phyloP scores from a whole-genome alignment of 1,140 invertebrate genomes.

The Drosophila bocki region DNA sequence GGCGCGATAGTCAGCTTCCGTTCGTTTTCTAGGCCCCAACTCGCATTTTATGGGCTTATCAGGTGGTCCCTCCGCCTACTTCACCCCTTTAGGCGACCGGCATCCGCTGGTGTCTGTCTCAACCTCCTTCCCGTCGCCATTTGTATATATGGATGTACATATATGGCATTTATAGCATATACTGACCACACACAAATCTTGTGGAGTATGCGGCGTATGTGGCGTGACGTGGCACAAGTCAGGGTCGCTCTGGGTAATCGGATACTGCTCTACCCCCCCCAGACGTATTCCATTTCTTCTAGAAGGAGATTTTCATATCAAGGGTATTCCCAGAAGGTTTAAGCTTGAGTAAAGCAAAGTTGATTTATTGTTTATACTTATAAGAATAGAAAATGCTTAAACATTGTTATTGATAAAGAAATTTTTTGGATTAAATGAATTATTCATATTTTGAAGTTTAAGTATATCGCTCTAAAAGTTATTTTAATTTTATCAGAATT shows the following conservation, averaged over 20 bases:
- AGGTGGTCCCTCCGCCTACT: constrained; percentile 12
- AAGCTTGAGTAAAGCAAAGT: background rate
- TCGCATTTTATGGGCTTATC: constrained; percentile 43
- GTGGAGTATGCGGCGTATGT: background rate
- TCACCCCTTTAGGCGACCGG: constrained; percentile 30
- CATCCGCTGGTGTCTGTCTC: constrained; percentile 40
- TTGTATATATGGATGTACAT: background rate
- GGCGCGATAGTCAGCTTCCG: constrained; percentile 46
- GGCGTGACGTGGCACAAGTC: constrained; percentile 52
- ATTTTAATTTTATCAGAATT: too few relatives aligned
- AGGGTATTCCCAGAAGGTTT: constrained; percentile 6
- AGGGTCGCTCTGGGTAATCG: constrained; percentile 40
- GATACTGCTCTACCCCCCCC: constrained; percentile 16
- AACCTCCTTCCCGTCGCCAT: constrained; percentile 4
- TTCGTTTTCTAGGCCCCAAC: constrained; percentile 34
- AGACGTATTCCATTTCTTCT: constrained; percentile 19
- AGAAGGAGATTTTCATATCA: constrained; percentile 1
- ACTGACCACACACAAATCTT: constrained; percentile 37
- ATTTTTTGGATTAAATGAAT: too few relatives aligned
- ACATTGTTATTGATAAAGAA: too few relatives aligned
- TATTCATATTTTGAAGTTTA: too few relatives aligned
- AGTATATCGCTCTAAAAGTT: too few relatives aligned
- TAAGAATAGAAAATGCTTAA: background rate
- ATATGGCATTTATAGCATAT: constrained; percentile 3
- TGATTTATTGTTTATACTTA: background rate